Evolutionary conservation across 2,888 invertebrate genomes (phyloP).

Genomic region (Hipparchia semele): DNA sequence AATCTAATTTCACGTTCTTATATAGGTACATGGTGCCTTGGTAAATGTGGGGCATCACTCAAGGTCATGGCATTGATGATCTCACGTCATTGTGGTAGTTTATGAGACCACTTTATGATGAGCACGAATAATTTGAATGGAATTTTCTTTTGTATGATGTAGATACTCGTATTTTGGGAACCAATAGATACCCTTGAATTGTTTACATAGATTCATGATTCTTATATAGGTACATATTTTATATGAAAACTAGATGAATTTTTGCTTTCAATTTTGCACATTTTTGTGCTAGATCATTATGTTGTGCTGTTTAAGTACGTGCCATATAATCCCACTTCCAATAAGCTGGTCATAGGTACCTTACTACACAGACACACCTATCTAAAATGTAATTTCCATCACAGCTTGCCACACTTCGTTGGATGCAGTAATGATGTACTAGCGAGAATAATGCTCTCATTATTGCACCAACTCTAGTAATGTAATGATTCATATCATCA

Average conservation of each 20-base stretch:
- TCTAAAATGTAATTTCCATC: slow-evolving; percentile 27
- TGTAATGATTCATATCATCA: slow-evolving; percentile 55
- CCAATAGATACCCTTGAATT: too few relatives aligned
- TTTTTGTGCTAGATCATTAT: too few relatives aligned
- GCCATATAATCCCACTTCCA: too few relatives aligned
- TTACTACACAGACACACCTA: neutral
- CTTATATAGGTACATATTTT: too few relatives aligned
- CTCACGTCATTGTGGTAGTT: slow-evolving; percentile 47
- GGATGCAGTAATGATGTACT: slow-evolving; percentile 48
- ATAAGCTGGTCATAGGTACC: too few relatives aligned
- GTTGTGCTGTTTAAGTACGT: too few relatives aligned
- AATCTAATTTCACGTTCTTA: slow-evolving; percentile 53
- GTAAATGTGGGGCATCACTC: slow-evolving; percentile 59
- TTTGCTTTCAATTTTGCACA: too few relatives aligned
- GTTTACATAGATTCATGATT: too few relatives aligned
- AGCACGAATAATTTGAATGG: neutral
- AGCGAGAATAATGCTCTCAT: slow-evolving; percentile 52
- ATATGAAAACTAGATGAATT: too few relatives aligned
- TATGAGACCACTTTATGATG: neutral
- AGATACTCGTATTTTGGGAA: neutral
- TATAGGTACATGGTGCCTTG: slow-evolving; percentile 39
- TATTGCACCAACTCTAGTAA: slow-evolving; percentile 44
- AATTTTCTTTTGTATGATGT: neutral
- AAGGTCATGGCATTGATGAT: slow-evolving; percentile 70
- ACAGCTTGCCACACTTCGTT: slow-evolving; percentile 45